Evolutionary conservation across 2,113 vertebrate species (phyloP).

Genomic region (Diphyllodes magnificus): DNA sequence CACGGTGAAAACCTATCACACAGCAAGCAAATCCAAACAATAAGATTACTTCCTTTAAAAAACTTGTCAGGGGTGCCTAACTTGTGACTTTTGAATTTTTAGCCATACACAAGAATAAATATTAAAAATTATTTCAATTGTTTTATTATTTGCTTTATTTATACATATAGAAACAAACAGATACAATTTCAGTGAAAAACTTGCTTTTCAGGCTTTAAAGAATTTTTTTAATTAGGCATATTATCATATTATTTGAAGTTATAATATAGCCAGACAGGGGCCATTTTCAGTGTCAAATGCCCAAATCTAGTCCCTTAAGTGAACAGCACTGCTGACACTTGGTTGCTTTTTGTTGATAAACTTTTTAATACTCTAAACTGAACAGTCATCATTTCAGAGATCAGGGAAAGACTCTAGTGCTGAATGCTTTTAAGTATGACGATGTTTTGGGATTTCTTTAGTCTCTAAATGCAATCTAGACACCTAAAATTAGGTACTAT

Average conservation of each 20-base stretch:
- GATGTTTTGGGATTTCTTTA: not conserved
- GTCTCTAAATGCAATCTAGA: not conserved
- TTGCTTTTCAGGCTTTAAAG: not conserved
- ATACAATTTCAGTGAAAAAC: not conserved
- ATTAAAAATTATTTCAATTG: not conserved
- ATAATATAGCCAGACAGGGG: not conserved
- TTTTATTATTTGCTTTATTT: not conserved
- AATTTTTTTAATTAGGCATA: not conserved
- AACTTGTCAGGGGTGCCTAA: fast-evolving
- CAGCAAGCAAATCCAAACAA: not conserved
- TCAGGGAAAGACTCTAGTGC: not conserved
- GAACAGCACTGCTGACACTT: not conserved
- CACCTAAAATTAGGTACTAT: not conserved
- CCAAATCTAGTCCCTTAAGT: not conserved
- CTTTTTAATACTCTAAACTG: not conserved
- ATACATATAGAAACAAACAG: fast-evolving
- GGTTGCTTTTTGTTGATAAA: not conserved
- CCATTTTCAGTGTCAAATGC: not conserved
- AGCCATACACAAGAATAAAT: not conserved
- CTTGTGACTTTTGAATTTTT: not conserved
- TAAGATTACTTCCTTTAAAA: not conserved
- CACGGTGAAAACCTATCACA: not conserved
- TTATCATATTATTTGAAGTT: not conserved
- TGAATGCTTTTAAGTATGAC: not conserved
- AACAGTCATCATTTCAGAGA: not conserved